A percentile compares a stretch with the other conserved stretches of the same genome.
Conservation (phyloP, 1,140 invertebrate genomes). For the Phymorhynchus buccinoides region DNA sequence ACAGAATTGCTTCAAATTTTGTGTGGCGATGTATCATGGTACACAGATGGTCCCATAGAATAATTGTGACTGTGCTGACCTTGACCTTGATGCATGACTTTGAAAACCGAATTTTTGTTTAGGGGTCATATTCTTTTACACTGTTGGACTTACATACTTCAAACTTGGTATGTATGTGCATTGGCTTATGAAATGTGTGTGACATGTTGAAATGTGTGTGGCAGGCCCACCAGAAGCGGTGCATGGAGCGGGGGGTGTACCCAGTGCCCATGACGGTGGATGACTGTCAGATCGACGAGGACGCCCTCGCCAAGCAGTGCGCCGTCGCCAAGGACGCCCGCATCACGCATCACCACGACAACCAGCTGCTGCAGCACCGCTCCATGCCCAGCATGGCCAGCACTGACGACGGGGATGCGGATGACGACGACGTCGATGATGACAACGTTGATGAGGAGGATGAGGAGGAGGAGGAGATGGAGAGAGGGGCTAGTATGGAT, state of each 20-base stretch:
- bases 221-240: slow-evolving; percentile 91
- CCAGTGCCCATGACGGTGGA: slow-evolving; percentile 84
- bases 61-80: too few species aligned
- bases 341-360: slow-evolving; percentile 48
- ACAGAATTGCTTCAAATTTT: too few species aligned
- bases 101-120: too few species aligned
- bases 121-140: too few species aligned
- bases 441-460: slow-evolving; percentile 65
- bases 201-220: background rate
- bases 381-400: slow-evolving; percentile 36
- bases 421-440: slow-evolving; percentile 63
- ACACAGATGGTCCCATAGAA: too few species aligned
- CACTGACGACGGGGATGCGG: slow-evolving; percentile 57
- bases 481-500: slow-evolving; percentile 52
- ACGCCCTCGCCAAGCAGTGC: slow-evolving; percentile 77
- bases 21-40: too few species aligned
- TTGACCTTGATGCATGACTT: too few species aligned
- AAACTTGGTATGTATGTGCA: too few species aligned
- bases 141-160: too few species aligned
- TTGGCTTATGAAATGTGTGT: too few species aligned
- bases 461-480: slow-evolving; percentile 56
- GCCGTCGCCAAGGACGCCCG: slow-evolving; percentile 61
- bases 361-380: background rate
- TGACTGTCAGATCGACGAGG: slow-evolving; percentile 81
- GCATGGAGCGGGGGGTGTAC: slow-evolving; percentile 85